Percentiles rank a stretch among this genome's conserved stretches.
These are phyloP conservation scores for Melanotaenia nigrans DNA, from an alignment of 2,797 vertebrate species.

Conservation along the genomic window DNA sequence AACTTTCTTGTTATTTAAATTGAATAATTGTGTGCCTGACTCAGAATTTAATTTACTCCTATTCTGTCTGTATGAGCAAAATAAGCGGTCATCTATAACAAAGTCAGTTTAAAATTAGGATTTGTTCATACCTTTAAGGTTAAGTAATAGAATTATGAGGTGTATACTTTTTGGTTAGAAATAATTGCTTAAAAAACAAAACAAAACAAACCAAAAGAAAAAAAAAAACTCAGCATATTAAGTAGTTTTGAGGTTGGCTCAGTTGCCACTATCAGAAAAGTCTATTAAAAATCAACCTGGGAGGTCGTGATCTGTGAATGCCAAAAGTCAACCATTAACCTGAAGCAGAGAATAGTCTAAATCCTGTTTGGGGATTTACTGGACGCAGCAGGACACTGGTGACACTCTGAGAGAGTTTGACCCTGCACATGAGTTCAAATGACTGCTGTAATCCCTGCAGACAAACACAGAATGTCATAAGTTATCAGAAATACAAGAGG, in stretches of 20 bases:
- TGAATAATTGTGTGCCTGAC: too few species aligned
- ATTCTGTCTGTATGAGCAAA: not conserved
- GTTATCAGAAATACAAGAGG: conserved; percentile 13
- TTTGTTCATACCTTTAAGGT: not conserved
- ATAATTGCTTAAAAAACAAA: not conserved
- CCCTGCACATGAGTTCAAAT: conserved; percentile 23
- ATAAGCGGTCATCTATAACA: not conserved
- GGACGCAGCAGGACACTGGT: conserved; percentile 28
- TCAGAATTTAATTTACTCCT: not conserved
- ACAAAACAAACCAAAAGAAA: not conserved
- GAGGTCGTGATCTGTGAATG: conserved; percentile 50
- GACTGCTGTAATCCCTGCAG: conserved; percentile 16
- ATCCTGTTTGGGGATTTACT: conserved; percentile 39
- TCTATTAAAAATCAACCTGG: conserved; percentile 50
- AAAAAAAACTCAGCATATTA: not conserved
- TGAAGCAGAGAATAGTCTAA: conserved; percentile 35
- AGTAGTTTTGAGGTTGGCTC: not conserved
- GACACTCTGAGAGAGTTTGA: conserved; percentile 24
- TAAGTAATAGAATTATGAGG: not conserved
- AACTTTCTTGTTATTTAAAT: too few species aligned
- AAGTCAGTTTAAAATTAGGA: too few species aligned
- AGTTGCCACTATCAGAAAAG: not conserved
- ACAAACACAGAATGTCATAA: conserved; percentile 6
- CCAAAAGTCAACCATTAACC: conserved; percentile 49
- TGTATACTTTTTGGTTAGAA: not conserved